A percentile compares a stretch with the other conserved stretches of the same genome.
phyloP scores from a whole-genome alignment of 2,888 invertebrate species.

The Phorcus lineatus region DNA sequence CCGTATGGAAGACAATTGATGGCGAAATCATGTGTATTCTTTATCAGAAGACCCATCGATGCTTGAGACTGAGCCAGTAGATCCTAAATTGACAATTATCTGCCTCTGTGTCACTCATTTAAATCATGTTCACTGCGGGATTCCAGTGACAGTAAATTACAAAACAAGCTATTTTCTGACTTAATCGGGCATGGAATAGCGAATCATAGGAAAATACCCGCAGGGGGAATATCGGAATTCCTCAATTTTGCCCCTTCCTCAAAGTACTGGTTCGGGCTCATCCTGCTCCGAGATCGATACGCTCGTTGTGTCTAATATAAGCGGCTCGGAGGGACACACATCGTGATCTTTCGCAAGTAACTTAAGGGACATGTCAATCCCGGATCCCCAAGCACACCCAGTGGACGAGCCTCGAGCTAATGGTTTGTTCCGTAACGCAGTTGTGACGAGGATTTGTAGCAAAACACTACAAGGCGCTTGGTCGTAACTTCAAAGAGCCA shows the following conservation, averaged over 20 bases:
- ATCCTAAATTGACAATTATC: not conserved
- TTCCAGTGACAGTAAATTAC: not conserved
- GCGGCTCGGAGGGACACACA: not conserved
- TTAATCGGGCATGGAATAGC: slow-evolving; percentile 13
- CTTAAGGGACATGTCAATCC: not conserved
- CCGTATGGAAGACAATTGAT: too few relatives aligned
- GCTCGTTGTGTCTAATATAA: not conserved
- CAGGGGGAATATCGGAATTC: not conserved
- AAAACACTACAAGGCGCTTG: not conserved
- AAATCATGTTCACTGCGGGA: not conserved
- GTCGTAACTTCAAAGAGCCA: not conserved
- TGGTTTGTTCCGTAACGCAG: not conserved
- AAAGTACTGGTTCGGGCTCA: not conserved
- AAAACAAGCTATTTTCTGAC: slow-evolving; percentile 8
- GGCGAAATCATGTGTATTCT: too few relatives aligned
- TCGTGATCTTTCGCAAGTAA: slow-evolving; percentile 4
- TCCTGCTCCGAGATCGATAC: not conserved
- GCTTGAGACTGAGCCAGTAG: too few relatives aligned
- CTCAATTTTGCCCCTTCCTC: not conserved
- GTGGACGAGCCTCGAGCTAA: not conserved
- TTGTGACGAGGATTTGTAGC: not conserved
- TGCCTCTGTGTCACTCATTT: not conserved
- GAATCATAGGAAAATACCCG: slow-evolving; percentile 4
- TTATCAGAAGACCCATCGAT: too few relatives aligned
- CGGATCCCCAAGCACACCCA: not conserved